These are phyloP conservation scores for Aplysia californica DNA, from an alignment of 1,140 invertebrate genomes.

Conservation along the genomic window DNA sequence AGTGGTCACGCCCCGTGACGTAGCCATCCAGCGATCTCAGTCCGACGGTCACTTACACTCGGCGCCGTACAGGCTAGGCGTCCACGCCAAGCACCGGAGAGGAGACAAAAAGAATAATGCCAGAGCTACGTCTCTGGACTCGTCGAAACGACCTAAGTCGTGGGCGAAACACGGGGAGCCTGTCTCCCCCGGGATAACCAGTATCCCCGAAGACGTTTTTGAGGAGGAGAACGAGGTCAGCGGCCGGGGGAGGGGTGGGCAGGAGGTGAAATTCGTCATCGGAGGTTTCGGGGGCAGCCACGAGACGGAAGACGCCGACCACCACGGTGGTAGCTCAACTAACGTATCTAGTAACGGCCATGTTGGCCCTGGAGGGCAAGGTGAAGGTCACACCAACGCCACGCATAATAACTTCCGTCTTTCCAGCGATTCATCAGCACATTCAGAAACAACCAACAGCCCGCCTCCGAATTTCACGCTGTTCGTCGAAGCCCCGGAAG, in stretches of 20 bases:
- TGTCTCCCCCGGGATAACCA: background rate
- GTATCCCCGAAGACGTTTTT: background rate
- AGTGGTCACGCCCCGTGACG: too few relatives aligned
- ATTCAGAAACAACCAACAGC: background rate
- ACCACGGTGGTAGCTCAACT: too few relatives aligned
- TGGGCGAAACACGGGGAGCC: background rate
- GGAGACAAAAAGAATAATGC: background rate
- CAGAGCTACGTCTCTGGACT: background rate
- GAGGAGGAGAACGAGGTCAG: background rate
- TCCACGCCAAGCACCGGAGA: background rate
- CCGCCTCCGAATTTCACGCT: background rate
- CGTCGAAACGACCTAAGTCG: background rate
- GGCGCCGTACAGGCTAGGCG: background rate
- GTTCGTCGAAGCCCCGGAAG: background rate
- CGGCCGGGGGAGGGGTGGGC: too few relatives aligned
- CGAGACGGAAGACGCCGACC: background rate
- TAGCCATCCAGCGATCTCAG: background rate
- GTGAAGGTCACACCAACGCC: background rate
- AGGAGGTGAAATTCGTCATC: background rate
- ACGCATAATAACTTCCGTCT: too few relatives aligned
- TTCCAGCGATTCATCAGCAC: too few relatives aligned
- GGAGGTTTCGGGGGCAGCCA: background rate
- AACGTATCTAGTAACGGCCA: too few relatives aligned
- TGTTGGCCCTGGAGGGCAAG: background rate
- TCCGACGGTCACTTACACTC: constrained; percentile 2